These are phyloP conservation scores for Microplitis demolitor DNA, from an alignment of 1,140 invertebrate genomes.

Conservation along the genomic window DNA sequence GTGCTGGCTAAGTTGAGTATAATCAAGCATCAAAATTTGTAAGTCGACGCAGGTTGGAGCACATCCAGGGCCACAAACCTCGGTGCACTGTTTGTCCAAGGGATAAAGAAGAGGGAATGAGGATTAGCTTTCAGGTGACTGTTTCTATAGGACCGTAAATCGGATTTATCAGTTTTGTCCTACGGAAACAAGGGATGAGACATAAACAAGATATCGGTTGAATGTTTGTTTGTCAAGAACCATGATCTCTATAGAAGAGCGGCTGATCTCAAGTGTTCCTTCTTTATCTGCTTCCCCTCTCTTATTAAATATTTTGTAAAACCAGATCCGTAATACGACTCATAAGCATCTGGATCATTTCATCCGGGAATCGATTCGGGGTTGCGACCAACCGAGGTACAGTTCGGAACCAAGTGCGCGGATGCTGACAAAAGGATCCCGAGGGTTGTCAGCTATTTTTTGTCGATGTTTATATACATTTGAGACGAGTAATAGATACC, in stretches of 20 bases:
- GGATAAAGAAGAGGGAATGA: not conserved
- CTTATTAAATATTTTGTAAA: no score
- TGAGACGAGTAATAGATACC: not conserved
- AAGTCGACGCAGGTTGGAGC: not conserved
- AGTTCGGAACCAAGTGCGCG: no score
- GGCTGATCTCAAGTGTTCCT: no score
- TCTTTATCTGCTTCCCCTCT: no score
- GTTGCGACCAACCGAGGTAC: not conserved
- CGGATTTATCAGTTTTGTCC: constrained; percentile 8
- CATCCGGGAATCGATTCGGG: no score
- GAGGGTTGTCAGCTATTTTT: no score
- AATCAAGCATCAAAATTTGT: not conserved
- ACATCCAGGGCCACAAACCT: not conserved
- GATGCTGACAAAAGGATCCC: no score
- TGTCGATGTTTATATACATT: not conserved
- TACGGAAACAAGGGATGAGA: constrained; percentile 13
- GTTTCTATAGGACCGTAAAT: constrained; percentile 11
- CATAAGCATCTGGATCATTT: not conserved
- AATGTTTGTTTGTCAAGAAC: constrained; percentile 24
- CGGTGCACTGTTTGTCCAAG: not conserved
- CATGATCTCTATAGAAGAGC: not conserved
- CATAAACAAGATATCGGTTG: constrained; percentile 12
- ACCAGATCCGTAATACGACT: not conserved
- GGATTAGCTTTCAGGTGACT: not conserved
- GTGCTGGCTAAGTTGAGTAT: not conserved